These are phyloP conservation scores for Phaenicophaeus curvirostris DNA, from an alignment of 2,797 vertebrate genomes.

Conservation along the genomic window DNA sequence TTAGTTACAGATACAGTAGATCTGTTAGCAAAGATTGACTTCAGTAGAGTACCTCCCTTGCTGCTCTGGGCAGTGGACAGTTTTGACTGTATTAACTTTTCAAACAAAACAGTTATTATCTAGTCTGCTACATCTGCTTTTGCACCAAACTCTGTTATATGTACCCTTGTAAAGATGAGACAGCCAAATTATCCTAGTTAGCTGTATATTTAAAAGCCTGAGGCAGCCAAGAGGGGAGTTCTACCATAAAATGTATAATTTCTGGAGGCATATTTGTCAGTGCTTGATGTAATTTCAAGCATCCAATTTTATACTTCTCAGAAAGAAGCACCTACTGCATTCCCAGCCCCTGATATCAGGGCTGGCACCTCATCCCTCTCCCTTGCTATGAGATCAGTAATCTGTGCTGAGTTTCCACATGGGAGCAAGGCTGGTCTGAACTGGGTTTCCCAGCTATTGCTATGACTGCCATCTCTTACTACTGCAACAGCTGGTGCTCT, in stretches of 20 bases:
- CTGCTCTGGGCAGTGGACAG: background rate
- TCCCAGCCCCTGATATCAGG: background rate
- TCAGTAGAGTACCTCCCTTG: background rate
- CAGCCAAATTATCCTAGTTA: constrained; percentile 1
- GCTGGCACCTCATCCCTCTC: background rate
- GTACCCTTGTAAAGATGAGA: background rate
- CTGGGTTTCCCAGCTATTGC: background rate
- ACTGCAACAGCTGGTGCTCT: background rate
- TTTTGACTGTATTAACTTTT: background rate
- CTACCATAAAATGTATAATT: background rate
- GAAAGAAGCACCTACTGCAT: background rate
- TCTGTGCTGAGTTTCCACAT: background rate
- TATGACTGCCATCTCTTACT: background rate
- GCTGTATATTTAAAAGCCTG: background rate
- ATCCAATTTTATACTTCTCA: background rate
- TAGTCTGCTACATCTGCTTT: background rate
- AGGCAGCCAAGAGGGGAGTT: background rate
- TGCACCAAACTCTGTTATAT: background rate
- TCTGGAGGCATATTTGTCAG: background rate
- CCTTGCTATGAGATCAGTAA: background rate
- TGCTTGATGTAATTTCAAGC: background rate
- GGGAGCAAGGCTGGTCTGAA: background rate
- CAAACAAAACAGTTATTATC: background rate
- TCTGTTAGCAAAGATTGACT: background rate
- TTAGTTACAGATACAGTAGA: background rate